Conservation (phyloP, 2,888 invertebrate species). For the Agrochola lychnidis region DNA sequence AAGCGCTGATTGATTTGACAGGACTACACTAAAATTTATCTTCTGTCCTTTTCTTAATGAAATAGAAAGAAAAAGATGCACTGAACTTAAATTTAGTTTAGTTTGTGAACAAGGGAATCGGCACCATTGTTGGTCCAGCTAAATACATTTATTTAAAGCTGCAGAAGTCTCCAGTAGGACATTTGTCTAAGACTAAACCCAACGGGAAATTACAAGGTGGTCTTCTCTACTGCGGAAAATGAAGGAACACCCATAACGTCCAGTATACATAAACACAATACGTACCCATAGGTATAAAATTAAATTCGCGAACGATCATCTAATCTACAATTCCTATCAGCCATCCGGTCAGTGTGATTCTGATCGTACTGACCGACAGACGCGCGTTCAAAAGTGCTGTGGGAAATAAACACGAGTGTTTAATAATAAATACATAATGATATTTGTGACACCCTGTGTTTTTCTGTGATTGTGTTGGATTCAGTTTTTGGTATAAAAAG, state of each 20-base stretch:
- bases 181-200: not conserved
- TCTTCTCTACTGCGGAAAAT: not conserved
- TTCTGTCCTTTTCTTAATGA: too few relatives aligned
- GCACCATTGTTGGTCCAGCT: too few relatives aligned
- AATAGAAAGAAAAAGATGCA: too few relatives aligned
- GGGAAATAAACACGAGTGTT: constrained; percentile 30
- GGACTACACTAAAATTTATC: too few relatives aligned
- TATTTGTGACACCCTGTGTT: constrained; percentile 56
- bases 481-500: constrained; percentile 27
- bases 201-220: not conserved
- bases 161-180: too few relatives aligned
- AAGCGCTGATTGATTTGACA: too few relatives aligned
- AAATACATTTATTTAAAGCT: not conserved
- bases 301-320: constrained; percentile 49
- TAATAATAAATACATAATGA: constrained; percentile 33
- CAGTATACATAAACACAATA: not conserved
- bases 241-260: not conserved
- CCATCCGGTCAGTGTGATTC: constrained; percentile 59
- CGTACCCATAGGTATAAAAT: constrained; percentile 25
- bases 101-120: too few relatives aligned
- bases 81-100: too few relatives aligned
- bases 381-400: constrained; percentile 43
- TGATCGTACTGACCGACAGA: constrained; percentile 56
- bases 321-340: constrained; percentile 37
- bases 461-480: constrained; percentile 54